phyloP scores from a whole-genome alignment of 2,113 vertebrate species.

The Rousettus leschenaultii region DNA sequence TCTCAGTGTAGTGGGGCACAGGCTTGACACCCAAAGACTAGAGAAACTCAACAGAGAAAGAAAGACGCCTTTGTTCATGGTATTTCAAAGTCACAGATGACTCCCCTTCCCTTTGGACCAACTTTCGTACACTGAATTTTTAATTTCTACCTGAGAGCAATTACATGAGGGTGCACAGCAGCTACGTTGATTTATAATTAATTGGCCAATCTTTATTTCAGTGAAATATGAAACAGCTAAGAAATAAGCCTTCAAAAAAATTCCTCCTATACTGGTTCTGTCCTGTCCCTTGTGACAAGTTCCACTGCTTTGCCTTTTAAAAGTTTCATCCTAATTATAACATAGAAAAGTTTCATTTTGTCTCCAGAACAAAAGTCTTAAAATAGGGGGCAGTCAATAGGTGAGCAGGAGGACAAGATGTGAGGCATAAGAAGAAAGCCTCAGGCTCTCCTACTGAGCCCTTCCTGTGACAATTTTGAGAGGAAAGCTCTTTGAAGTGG shows the following conservation, averaged over 20 bases:
- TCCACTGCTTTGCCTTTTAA: neutral
- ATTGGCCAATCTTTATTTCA: neutral
- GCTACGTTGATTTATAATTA: constrained; percentile 26
- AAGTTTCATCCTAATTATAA: constrained; percentile 2
- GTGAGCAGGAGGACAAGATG: neutral
- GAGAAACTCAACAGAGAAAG: neutral
- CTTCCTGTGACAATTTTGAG: neutral
- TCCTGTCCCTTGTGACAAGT: constrained; percentile 11
- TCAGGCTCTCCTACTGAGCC: neutral
- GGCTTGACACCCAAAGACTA: neutral
- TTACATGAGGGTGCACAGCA: neutral
- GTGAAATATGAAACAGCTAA: neutral
- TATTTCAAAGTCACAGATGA: neutral
- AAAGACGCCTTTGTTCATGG: neutral
- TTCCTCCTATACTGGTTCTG: neutral
- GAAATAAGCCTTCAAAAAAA: constrained; percentile 11
- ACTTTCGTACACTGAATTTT: constrained; percentile 2
- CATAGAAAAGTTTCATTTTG: neutral
- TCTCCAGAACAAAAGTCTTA: neutral
- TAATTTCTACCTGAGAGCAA: neutral
- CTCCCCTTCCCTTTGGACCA: neutral
- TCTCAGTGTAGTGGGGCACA: neutral
- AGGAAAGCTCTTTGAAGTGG: neutral
- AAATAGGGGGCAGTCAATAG: neutral
- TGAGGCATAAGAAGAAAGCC: neutral